These are phyloP conservation scores for Rattus norvegicus DNA, from an alignment of 2,113 vertebrate species.

Conservation along the genomic window GRCr8 NC_086029.1:45474001-45474500, in stretches of 20 bases:
- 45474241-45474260: neutral
- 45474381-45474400: neutral
- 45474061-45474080: neutral
- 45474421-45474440: neutral
- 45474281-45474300: neutral
- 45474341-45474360: neutral
- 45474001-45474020: neutral
- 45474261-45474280: neutral
- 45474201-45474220: too few species aligned
- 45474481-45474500: neutral
- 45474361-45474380: neutral
- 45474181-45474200: neutral
- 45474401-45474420: neutral
- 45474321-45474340: neutral
- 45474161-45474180: neutral
- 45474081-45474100: neutral
- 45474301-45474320: neutral
- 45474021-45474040: neutral
- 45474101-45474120: neutral
- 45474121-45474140: neutral
- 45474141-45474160: neutral
- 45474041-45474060: neutral
- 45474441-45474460: accelerated
- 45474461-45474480: neutral
- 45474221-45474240: neutral